Percentiles rank a stretch among this genome's conserved stretches.
These are phyloP conservation scores for Enteromius thamalakanensis DNA, from an alignment of 2,797 vertebrate genomes.

Conservation along the genomic window DNA sequence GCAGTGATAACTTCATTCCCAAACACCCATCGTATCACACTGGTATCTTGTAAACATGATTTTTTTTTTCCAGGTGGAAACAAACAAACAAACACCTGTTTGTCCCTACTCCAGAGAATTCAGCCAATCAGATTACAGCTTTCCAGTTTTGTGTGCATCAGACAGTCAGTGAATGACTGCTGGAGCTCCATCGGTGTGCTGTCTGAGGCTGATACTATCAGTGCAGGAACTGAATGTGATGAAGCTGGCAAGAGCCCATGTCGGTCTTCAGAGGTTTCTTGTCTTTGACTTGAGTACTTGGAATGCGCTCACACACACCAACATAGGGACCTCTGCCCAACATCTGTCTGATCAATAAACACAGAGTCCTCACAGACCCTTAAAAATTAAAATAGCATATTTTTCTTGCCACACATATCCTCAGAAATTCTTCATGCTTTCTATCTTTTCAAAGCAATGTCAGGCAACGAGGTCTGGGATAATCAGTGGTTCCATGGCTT, in stretches of 20 bases:
- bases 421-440: constrained; percentile 1
- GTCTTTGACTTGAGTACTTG: background rate
- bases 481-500: constrained; percentile 21
- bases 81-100: background rate
- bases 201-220: constrained; percentile 26
- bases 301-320: background rate
- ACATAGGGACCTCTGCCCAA: background rate
- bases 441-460: constrained; percentile 17
- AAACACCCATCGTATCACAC: background rate
- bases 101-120: background rate
- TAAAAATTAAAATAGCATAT: background rate
- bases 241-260: constrained; percentile 5
- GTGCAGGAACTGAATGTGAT: constrained; percentile 28
- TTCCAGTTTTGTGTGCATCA: constrained; percentile 17
- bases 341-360: constrained; percentile 2
- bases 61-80: constrained; percentile 14
- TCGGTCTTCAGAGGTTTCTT: constrained; percentile 10
- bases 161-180: background rate
- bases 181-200: constrained; percentile 2
- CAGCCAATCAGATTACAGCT: constrained; percentile 21
- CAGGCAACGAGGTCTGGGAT: background rate
- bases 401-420: background rate
- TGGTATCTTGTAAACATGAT: background rate
- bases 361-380: background rate
- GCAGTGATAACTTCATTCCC: background rate